Evolutionary conservation across 2,888 invertebrate species (phyloP), one percentile per base, ranked within the genome.

Genomic region (Sepioteuthis lessoniana): DNA sequence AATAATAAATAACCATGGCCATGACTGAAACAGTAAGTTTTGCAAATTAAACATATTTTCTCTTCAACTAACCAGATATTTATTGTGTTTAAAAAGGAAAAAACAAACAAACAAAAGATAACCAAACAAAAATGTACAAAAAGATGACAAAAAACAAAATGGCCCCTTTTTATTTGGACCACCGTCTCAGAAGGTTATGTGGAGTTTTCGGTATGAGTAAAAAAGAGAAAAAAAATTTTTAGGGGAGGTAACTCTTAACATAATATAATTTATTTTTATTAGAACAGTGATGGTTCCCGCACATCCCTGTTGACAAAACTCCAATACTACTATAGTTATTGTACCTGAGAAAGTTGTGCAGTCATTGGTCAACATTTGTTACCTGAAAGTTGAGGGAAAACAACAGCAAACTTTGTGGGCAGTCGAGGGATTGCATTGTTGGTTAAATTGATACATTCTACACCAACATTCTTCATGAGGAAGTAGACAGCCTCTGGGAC

Each of bases 401-500:
- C 96, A n/a, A 95, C 94, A 46, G 95, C 95, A 93, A 96, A 95
- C 94, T 96, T 96, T 38, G 96, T 94, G 0, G 96, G 96, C 42
- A 96, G 94, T 93, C 95, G 95, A 93, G 95, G 95, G 42, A 96
- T 94, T 28, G 94, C 95, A 94, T 96, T 96, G 37, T 94, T 93
- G 46, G 96, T 95, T 31, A 96, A 94, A 93, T 95, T 95, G 94
- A 96, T 96, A 42, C 94, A 94, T 92, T 95, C 94, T 28, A 96
- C 92, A 28, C 94, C 50, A 16, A 95, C 95, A 92, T 95, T 94
- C 93, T 95, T 95, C 95, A 96, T 94, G 94, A 96, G 95, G 46
- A 96, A 94, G 92, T 96, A 96, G 1, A 96, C 94, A 93, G 96
- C 96, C 95, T 96, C 96, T 38, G 96, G 96, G 25, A 96, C 93